Percentiles rank a stretch among this genome's conserved stretches.
Evolutionary conservation across 30 jellyfish, hydroid and myxozoan genomes (phyloP).

Genomic region (Pelagia noctiluca): DNA sequence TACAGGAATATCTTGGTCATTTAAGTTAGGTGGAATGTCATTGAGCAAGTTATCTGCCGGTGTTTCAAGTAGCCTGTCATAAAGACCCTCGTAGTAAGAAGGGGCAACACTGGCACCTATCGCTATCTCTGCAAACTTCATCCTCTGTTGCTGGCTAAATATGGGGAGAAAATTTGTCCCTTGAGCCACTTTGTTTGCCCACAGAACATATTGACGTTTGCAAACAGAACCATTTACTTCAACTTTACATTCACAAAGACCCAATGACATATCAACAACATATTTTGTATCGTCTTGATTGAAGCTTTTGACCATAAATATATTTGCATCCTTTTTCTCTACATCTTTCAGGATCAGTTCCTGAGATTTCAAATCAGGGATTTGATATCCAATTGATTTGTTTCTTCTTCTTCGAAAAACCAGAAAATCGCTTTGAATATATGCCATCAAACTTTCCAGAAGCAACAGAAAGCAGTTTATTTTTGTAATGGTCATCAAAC

Average conservation of each 20-base stretch:
- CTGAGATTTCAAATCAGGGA: background rate
- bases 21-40: no score
- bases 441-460: conserved; percentile 31
- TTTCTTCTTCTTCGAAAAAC: background rate
- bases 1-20: background rate
- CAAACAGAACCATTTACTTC: conserved; percentile 49
- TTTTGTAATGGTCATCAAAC: conserved; percentile 28
- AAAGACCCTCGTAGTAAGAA: conserved; percentile 41
- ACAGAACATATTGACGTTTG: conserved; percentile 51
- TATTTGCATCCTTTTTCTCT: background rate
- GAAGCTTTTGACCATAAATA: background rate
- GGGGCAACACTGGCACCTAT: conserved; percentile 14
- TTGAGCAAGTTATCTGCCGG: no score
- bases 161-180: conserved; percentile 36
- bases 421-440: conserved; percentile 8
- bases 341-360: background rate
- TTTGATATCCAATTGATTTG: background rate
- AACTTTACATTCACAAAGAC: conserved; percentile 11
- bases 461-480: conserved; percentile 34
- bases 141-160: conserved; percentile 28
- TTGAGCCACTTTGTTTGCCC: background rate
- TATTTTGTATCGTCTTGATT: background rate
- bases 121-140: conserved; percentile 24
- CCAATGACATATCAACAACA: background rate
- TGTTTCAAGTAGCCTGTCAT: no score